Percentiles rank a stretch among this genome's conserved stretches.
These are phyloP conservation scores for Babyrousa celebensis DNA, from an alignment of 2,797 vertebrate genomes.

Conservation along the genomic window DNA sequence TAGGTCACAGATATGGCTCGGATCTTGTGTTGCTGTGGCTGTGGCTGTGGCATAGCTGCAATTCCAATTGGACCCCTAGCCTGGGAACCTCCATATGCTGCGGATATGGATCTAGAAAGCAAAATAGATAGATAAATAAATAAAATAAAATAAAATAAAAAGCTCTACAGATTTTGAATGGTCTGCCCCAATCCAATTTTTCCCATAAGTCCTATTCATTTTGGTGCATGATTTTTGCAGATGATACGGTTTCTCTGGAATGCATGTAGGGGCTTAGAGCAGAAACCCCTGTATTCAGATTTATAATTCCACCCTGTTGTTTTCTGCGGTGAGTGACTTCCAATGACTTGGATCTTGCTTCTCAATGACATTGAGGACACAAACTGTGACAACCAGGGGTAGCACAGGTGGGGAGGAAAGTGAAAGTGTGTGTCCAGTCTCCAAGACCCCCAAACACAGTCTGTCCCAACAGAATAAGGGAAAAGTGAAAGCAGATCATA, in stretches of 20 bases:
- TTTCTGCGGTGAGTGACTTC: background rate
- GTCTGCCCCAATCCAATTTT: background rate
- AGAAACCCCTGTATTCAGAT: background rate
- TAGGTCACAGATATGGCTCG: no score
- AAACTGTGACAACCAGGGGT: background rate
- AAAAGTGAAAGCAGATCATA: slow-evolving; percentile 50
- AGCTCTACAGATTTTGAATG: slow-evolving; percentile 22
- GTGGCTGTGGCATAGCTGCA: no score
- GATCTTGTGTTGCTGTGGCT: no score
- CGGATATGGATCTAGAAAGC: no score
- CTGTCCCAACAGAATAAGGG: background rate
- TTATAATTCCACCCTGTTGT: background rate
- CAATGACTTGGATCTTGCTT: background rate
- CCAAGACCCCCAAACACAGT: background rate
- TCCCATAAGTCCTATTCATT: background rate
- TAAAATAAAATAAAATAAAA: background rate
- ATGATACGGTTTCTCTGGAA: background rate
- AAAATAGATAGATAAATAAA: no score
- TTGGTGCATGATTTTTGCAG: background rate
- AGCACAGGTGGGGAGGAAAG: background rate
- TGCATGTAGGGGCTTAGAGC: background rate
- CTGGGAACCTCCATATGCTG: no score
- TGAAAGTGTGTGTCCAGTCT: slow-evolving; percentile 17
- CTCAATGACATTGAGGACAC: background rate
- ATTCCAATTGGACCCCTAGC: no score